These are phyloP conservation scores for Papilio xuthus DNA, from an alignment of 1,140 invertebrate species.

Conservation along the genomic window DNA sequence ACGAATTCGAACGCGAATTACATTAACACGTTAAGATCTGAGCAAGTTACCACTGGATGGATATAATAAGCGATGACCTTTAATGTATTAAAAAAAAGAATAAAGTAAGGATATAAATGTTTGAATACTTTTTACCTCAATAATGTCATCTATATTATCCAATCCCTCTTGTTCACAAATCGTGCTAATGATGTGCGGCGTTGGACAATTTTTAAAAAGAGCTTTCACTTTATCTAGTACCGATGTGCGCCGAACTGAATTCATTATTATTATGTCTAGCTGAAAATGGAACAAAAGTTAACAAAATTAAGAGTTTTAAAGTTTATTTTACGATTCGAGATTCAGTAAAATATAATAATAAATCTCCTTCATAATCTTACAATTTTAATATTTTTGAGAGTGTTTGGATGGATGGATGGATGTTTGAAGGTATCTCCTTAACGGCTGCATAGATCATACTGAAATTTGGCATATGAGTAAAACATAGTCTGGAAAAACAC, in stretches of 20 bases:
- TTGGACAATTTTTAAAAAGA: conserved; percentile 35
- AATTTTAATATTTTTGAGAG: no score
- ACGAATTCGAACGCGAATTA: no score
- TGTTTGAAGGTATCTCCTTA: no score
- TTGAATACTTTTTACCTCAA: conserved; percentile 40
- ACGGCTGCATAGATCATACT: no score
- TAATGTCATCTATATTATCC: conserved; percentile 51
- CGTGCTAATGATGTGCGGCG: conserved; percentile 43
- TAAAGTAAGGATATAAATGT: not conserved
- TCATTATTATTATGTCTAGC: conserved; percentile 49
- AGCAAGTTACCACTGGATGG: not conserved
- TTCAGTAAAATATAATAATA: no score
- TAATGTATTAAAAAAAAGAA: not conserved
- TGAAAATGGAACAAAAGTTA: conserved; percentile 36
- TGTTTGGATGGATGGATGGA: no score
- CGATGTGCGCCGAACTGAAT: conserved; percentile 42
- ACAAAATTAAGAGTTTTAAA: no score
- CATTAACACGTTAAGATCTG: not conserved
- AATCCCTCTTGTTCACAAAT: conserved; percentile 54
- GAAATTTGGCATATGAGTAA: no score
- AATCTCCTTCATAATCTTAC: no score
- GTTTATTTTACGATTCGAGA: no score
- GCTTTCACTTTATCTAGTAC: conserved; percentile 39
- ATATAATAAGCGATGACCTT: not conserved
- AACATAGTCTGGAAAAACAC: no score